Evolutionary conservation across 2,888 invertebrate genomes (phyloP).

Genomic region (Crossocerus cetratus): DNA sequence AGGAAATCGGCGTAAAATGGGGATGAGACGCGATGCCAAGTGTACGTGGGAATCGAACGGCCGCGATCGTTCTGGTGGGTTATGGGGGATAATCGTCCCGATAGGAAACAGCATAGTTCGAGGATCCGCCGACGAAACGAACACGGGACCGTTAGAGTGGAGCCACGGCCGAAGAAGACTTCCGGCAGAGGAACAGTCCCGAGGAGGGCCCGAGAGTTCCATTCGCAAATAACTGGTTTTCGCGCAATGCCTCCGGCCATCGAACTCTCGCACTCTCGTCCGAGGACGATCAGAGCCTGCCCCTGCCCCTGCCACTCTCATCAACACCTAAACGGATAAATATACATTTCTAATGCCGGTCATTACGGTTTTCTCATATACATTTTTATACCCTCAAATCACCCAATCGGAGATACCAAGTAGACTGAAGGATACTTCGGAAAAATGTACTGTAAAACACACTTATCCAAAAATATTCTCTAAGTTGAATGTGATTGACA

Average conservation of each 20-base stretch:
- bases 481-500: too few relatives aligned
- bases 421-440: too few relatives aligned
- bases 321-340: slow-evolving; percentile 29
- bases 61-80: slow-evolving; percentile 20
- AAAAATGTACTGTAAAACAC: too few relatives aligned
- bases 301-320: background rate
- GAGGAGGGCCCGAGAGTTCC: slow-evolving; percentile 34
- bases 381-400: too few relatives aligned
- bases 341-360: slow-evolving; percentile 32
- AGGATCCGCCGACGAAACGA: slow-evolving; percentile 37
- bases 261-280: slow-evolving; percentile 52
- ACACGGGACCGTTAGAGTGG: slow-evolving; percentile 39
- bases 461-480: too few relatives aligned
- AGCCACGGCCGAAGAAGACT: slow-evolving; percentile 26
- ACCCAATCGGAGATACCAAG: too few relatives aligned
- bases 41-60: slow-evolving; percentile 10
- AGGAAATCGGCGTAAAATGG: background rate
- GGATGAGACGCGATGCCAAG: slow-evolving; percentile 22
- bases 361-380: slow-evolving; percentile 18
- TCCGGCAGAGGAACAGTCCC: slow-evolving; percentile 47
- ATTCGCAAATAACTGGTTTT: slow-evolving; percentile 64
- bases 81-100: slow-evolving; percentile 28
- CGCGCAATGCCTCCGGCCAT: slow-evolving; percentile 57
- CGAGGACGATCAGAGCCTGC: slow-evolving; percentile 37
- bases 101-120: slow-evolving; percentile 26